Base-by-base conservation (phyloP, 2,888 invertebrate species). In the Anorthoa munda region DNA sequence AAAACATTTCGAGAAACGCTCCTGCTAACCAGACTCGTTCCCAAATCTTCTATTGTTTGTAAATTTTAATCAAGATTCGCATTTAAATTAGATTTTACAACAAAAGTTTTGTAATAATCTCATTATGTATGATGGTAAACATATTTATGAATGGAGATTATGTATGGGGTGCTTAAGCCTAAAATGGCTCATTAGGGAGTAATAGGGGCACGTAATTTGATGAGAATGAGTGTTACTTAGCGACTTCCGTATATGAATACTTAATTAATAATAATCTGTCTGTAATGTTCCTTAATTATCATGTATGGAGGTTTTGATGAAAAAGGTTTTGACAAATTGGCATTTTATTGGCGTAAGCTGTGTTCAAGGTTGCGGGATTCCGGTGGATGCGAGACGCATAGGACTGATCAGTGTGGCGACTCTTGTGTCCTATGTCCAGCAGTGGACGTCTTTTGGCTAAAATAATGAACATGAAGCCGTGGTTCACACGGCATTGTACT, bases 31-130 rank as follows among this genome's bases (percentile, higher is more conserved):
- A 60, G 64, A 64, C 51, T 53, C 58, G 21, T 50, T 17, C 58
- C n/a, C 63, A 70, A 81, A 81, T 64, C 23, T 66, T 77, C 72
- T 82, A 61, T 80, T 80, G 79, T 66, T 78, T 82, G 80, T 78
- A 78, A 66, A 82, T 69, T 79, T 68, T 78, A 80, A 80, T 79
- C 73, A 83, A 67, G 61, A 66, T 66, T 64, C 64, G 63, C 50
- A 72, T 80, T 81, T 48, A 64, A 79, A 81, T 79, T 74, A 67
- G 56, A 61, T 83, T 83, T 79, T 74, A 83, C 58, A 66, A 65
- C 59, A 79, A 74, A 81, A 83, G 66, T 83, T 81, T 83, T 74
- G 69, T 50, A 46, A 70, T 81, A 64, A 74, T 70, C 74, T 15
- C 59, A 45, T 78, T 73, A 63, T 53, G 31, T 39, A 50, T 68